A percentile compares a stretch with the other conserved stretches of the same genome.
Conservation (phyloP, 2,888 invertebrate species). For the Parascotia fuliginaria region DNA sequence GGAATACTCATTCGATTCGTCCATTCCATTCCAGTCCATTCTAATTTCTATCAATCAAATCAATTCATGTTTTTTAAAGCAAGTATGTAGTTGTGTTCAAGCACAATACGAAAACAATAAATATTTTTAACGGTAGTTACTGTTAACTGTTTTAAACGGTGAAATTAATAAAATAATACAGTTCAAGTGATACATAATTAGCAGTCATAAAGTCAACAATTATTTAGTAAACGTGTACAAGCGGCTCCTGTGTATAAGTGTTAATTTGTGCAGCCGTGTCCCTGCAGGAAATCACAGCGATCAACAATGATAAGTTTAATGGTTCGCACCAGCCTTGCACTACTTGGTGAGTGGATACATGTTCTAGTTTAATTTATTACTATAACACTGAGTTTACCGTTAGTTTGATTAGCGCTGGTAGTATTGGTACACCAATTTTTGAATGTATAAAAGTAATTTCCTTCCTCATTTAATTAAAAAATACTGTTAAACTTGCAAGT, state of each 20-base stretch:
- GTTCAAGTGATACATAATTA: neutral
- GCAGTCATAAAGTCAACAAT: neutral
- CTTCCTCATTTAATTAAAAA: too few relatives aligned
- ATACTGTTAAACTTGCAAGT: too few relatives aligned
- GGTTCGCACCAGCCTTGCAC: slow-evolving; percentile 55
- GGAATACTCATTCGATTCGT: too few relatives aligned
- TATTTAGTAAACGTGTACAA: too few relatives aligned
- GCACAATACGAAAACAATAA: too few relatives aligned
- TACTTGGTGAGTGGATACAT: slow-evolving; percentile 63
- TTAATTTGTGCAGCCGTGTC: slow-evolving; percentile 36
- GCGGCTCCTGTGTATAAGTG: slow-evolving; percentile 14
- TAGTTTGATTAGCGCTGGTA: neutral
- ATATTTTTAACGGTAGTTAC: too few relatives aligned
- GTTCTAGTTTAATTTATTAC: slow-evolving; percentile 19
- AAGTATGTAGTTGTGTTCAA: neutral
- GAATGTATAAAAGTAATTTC: too few relatives aligned
- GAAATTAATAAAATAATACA: neutral
- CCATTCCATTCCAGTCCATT: too few relatives aligned
- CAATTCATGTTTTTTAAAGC: too few relatives aligned
- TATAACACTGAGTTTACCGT: slow-evolving; percentile 8
- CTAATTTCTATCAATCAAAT: too few relatives aligned
- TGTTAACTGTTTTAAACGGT: neutral
- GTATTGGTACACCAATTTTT: neutral
- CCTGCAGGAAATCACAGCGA: slow-evolving; percentile 50
- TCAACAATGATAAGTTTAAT: slow-evolving; percentile 62